Conservation (phyloP, 1,140 invertebrate genomes). For the Theocolax elegans region DNA sequence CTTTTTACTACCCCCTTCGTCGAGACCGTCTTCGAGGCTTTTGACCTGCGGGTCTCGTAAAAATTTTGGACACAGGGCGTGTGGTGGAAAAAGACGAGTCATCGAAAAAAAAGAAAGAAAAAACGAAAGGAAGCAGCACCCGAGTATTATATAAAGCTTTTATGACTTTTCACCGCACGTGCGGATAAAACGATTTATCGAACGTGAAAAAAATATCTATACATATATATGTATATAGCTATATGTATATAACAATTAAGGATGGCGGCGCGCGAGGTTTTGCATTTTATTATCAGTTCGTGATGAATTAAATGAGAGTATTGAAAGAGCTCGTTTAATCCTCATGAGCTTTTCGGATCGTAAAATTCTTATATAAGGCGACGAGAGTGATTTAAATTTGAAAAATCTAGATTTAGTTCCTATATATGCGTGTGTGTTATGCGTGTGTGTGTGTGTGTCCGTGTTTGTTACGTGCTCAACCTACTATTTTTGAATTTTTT, state of each 20-base stretch:
- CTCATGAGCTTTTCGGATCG: too few species aligned
- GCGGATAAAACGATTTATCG: neutral
- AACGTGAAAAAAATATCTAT: too few species aligned
- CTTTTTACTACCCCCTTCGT: slow-evolving; percentile 23
- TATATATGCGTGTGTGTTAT: too few species aligned
- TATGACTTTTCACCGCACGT: slow-evolving; percentile 1
- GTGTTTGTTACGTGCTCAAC: too few species aligned
- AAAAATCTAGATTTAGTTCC: neutral
- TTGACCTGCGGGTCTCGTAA: slow-evolving; percentile 16
- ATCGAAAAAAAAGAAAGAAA: too few species aligned
- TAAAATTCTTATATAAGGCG: too few species aligned
- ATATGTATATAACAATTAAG: too few species aligned
- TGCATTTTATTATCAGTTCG: slow-evolving; percentile 16
- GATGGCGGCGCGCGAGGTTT: too few species aligned
- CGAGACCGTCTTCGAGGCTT: neutral
- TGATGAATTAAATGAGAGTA: slow-evolving; percentile 23
- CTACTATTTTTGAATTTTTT: too few species aligned
- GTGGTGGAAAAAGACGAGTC: neutral
- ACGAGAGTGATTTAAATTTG: neutral
- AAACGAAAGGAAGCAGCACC: neutral
- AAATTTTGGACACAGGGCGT: neutral
- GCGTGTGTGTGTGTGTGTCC: too few species aligned
- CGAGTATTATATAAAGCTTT: neutral
- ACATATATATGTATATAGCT: too few species aligned
- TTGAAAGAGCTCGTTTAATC: slow-evolving; percentile 13